Base-by-base conservation (phyloP, 1,140 invertebrate species). In the Myzus persicae region DNA sequence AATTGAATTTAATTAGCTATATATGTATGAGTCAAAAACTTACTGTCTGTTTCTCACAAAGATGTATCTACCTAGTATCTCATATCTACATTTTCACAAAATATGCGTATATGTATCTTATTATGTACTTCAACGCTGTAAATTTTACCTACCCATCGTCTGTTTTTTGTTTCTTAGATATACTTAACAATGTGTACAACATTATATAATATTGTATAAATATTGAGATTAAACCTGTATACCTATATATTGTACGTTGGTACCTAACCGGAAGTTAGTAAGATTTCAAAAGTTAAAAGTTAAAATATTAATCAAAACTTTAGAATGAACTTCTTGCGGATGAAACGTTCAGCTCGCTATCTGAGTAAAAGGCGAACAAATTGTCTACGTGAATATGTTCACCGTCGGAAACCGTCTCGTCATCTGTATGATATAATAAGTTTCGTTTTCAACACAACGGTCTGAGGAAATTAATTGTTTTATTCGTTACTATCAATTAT, bases 231-330 rank as follows among this genome's bases (percentile, higher is more conserved):
- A 82, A 40, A 40, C 36, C 20, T 36, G 38, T 81, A 48, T 48
- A 44, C n/a, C n/a, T n/a, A n/a, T 44, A 6, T 44, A n/a, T 31
- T 46, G 14, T 46, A n/a, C 18, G 44, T 87, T 20, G 9, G 11
- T 20, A 87, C 22, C 18, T 42, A 46, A 14, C 85, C 14, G 44
- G 44, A 88, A 88, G n/a, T 36, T 20, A 7, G 42, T 87, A 42
- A 11, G 11, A 31, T 87, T 46, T 46, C 18, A 36, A 8, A 88
- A 48, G 9, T 11, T 24, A 48, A 46, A 88, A 46, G 31, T 88
- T 88, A 36, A 44, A 36, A 48, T 46, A 48, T 88, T 88, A 88
- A 48, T 88, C 44, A 88, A 88, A 88, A 88, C 85, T 88, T 88
- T 46, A 22, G 18, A 88, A 88, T 36, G 44, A 88, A 48, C 44